A percentile compares a stretch with the other conserved stretches of the same genome.
Conservation (phyloP, 1,140 invertebrate species). For the Bombus sylvicola region DNA sequence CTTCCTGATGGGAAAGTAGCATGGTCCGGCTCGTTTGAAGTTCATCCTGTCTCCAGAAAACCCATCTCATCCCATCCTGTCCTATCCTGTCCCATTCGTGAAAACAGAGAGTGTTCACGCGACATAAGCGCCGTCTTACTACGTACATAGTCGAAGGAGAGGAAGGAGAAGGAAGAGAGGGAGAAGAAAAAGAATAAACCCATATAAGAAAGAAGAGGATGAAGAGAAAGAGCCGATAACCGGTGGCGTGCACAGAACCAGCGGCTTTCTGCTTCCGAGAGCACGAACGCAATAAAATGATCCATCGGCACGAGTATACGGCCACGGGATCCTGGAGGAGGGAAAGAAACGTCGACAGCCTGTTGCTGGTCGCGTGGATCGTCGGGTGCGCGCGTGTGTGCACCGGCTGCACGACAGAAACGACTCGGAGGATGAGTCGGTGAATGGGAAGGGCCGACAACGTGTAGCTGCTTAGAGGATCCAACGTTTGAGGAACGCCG, state of each 20-base stretch:
- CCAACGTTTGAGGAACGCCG: constrained; percentile 20
- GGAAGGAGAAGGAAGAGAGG: not conserved
- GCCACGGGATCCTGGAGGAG: constrained; percentile 43
- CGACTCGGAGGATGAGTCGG: constrained; percentile 62
- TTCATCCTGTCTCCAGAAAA: constrained; percentile 35
- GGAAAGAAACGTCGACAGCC: constrained; percentile 69
- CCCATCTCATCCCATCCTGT: not conserved
- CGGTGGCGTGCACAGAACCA: constrained; percentile 24
- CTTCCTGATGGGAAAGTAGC: constrained; percentile 19
- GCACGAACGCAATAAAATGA: constrained; percentile 70
- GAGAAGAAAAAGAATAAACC: not conserved
- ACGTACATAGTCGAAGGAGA: not conserved
- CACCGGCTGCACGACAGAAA: constrained; percentile 25
- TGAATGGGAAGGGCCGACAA: constrained; percentile 58
- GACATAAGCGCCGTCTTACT: not conserved
- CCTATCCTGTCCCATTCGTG: not conserved
- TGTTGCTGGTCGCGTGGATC: constrained; percentile 78
- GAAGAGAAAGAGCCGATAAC: constrained; percentile 16
- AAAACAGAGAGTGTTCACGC: not conserved
- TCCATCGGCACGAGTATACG: constrained; percentile 62
- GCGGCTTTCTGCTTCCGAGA: constrained; percentile 59
- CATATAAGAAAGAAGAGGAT: not conserved
- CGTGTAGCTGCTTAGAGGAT: constrained; percentile 57
- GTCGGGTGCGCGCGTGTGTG: constrained; percentile 64
- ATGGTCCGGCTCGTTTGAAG: constrained; percentile 56